phyloP scores from a whole-genome alignment of 2,113 vertebrate genomes.

The Dryoscopus gambensis region DNA sequence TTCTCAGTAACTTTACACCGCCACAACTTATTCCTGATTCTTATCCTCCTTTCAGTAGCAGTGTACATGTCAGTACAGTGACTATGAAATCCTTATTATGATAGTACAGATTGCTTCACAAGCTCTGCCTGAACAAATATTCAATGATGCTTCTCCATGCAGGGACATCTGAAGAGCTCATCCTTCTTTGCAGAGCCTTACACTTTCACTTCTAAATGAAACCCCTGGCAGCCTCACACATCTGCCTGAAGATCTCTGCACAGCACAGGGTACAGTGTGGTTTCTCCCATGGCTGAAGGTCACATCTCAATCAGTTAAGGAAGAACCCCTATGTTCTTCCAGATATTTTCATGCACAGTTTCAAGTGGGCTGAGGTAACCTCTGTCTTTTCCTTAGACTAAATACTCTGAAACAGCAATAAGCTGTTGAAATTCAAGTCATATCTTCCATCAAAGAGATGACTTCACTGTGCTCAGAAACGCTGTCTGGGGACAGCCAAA shows the following conservation, averaged over 20 bases:
- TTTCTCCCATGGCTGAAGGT: neutral
- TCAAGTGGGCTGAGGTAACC: neutral
- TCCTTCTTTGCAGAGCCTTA: neutral
- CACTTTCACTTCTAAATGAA: neutral
- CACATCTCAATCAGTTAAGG: neutral
- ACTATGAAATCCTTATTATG: neutral
- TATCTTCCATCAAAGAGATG: neutral
- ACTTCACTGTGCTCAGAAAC: constrained; percentile 28
- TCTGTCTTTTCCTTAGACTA: neutral
- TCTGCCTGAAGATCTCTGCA: neutral
- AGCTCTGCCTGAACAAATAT: neutral
- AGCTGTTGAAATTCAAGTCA: constrained; percentile 29
- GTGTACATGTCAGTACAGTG: neutral
- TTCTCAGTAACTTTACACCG: too few species aligned
- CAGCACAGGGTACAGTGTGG: fast-evolving
- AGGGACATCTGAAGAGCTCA: neutral
- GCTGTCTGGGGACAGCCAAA: neutral
- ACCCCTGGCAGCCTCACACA: neutral
- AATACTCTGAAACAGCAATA: neutral
- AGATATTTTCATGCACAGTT: neutral
- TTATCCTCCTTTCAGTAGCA: neutral
- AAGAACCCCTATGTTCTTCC: neutral
- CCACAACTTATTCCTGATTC: neutral
- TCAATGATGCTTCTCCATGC: neutral
- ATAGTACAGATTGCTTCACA: neutral